Percentiles rank a stretch among this genome's conserved stretches.
Conservation (phyloP, 1,140 invertebrate species). For the Papilio machaon region DNA sequence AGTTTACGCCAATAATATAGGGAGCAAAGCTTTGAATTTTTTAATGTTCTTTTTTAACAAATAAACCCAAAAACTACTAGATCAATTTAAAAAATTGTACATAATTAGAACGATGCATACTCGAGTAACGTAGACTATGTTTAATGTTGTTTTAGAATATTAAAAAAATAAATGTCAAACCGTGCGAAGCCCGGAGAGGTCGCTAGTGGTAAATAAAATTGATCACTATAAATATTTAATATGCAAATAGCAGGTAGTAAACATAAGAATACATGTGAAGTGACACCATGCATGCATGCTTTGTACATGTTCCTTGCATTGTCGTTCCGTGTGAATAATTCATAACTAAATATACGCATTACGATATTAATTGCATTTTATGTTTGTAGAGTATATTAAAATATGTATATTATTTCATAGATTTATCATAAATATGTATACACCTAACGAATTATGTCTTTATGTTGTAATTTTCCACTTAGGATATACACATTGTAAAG, state of each 20-base stretch:
- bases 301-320: neutral
- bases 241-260: constrained; percentile 19
- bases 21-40: neutral
- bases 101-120: neutral
- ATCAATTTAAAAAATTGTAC: neutral
- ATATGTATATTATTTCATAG: constrained; percentile 11
- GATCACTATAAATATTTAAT: constrained; percentile 17
- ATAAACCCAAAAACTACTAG: neutral
- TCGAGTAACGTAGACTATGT: neutral
- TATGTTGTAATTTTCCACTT: constrained; percentile 24
- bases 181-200: neutral
- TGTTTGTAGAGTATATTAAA: constrained; percentile 5
- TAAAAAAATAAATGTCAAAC: neutral
- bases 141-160: neutral
- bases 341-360: constrained; percentile 1
- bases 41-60: neutral
- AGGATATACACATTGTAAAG: neutral
- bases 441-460: neutral
- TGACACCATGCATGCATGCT: constrained; percentile 1
- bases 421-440: constrained; percentile 16
- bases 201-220: constrained; percentile 7
- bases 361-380: neutral
- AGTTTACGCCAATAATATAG: neutral
- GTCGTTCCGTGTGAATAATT: constrained; percentile 20
- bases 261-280: constrained; percentile 2